phyloP scores from a whole-genome alignment of 2,113 vertebrate genomes.

The Chrysochloris asiatica region DNA sequence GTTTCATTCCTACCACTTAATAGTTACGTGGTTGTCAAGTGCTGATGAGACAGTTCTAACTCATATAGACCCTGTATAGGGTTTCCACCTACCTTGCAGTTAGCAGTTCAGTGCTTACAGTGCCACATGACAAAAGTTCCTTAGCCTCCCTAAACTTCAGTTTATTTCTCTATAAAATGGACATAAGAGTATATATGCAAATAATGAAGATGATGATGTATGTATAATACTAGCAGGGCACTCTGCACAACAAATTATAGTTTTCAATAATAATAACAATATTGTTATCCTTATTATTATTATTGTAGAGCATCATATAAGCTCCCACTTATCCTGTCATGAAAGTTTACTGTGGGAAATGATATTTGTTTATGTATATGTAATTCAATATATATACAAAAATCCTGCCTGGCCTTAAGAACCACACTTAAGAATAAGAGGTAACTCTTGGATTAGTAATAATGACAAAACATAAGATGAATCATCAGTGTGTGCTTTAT shows the following conservation, averaged over 20 bases:
- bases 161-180: no score
- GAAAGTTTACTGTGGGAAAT: constrained; percentile 13
- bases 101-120: no score
- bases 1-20: neutral
- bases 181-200: neutral
- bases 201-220: neutral
- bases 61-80: no score
- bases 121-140: no score
- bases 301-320: neutral
- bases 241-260: neutral
- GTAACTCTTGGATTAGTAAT: constrained; percentile 14
- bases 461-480: neutral
- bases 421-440: constrained; percentile 8
- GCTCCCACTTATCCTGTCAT: neutral
- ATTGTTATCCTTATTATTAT: neutral
- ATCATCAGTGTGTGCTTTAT: neutral
- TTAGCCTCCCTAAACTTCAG: no score
- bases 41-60: no score
- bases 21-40: neutral
- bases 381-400: neutral
- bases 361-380: constrained; percentile 48
- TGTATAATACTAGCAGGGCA: neutral
- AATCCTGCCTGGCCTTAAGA: constrained; percentile 18
- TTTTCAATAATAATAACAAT: constrained; percentile 28
- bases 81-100: no score